Evolutionary conservation across 53 echinoderm and acorn worm species (phyloP), one percentile per base, ranked within the genome.

Genomic region (Hippasteria phrygiana): DNA sequence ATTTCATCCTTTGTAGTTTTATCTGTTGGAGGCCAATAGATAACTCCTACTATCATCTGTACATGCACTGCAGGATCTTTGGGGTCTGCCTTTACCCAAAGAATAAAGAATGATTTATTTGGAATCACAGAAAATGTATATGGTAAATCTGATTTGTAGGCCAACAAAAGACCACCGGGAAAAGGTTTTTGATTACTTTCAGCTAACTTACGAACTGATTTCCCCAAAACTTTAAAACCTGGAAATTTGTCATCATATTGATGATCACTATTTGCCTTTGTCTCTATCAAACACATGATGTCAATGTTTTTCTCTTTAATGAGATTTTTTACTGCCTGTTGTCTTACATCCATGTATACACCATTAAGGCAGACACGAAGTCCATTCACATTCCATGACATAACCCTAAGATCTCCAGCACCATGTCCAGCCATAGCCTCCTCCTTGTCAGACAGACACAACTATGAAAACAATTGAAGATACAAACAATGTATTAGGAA

Each of bases 91-190:
- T 16, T 27, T 11, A 67, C 67, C 67, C 67, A 67, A 5, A 67
- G 36, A 37, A 67, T 32, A 17, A 67, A 67, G 26, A 33, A 1
- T 14, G 67, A 67, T 29, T 67, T 27, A 67, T 67, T 67, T 34
- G 34, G 34, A 37, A 67, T 67, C 16, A 6, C 14, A 14, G 67
- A 67, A 37, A 67, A 67, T 67, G 2, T 3, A 13, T 67, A 67
- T 4, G 35, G 35, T 18, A 67, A 12, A 10, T 13, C 1, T 34
- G 11, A 5, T 16, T 34, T 32, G 34, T 35, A 67, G 34, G 67
- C 67, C 31, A 67, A 67, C 67, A 67, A 67, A 67, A 67, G 67
- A 34, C 67, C 67, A 34, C 34, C 67, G 1, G 37, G 37, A 67
- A 8, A 33, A 34, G 6, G 1, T 35, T 13, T 1, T 67, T 67